phyloP scores from a whole-genome alignment of 2,797 vertebrate genomes.

The Fistularia commersonii region DNA sequence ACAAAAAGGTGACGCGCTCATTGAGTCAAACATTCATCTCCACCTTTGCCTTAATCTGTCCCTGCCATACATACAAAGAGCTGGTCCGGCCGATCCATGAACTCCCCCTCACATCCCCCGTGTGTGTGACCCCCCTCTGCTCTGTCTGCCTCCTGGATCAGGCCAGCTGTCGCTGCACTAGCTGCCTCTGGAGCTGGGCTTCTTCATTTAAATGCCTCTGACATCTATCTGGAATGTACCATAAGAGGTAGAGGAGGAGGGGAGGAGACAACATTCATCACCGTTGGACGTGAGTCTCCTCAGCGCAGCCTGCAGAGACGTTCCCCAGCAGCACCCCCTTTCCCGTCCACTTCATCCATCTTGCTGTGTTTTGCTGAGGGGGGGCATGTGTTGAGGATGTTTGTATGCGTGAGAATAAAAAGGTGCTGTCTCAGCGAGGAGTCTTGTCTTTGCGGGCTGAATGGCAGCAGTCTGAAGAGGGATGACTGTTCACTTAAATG shows the following conservation, averaged over 20 bases:
- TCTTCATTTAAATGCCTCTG: slow-evolving; percentile 78
- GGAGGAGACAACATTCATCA: slow-evolving; percentile 40
- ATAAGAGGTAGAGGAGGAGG: slow-evolving; percentile 46
- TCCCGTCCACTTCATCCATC: slow-evolving; percentile 9
- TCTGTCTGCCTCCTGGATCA: slow-evolving; percentile 66
- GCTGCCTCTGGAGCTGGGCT: slow-evolving; percentile 73
- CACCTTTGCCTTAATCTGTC: slow-evolving; percentile 43
- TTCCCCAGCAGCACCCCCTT: slow-evolving; percentile 32
- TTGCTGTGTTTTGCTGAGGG: slow-evolving; percentile 48
- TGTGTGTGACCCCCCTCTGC: slow-evolving; percentile 56
- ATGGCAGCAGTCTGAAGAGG: slow-evolving; percentile 20
- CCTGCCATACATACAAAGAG: slow-evolving; percentile 70
- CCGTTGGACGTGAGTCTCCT: slow-evolving; percentile 19
- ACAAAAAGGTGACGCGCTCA: slow-evolving; percentile 25
- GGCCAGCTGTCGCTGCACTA: slow-evolving; percentile 75
- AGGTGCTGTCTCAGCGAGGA: slow-evolving; percentile 35
- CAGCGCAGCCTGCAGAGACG: slow-evolving; percentile 12
- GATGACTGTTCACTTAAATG: slow-evolving; percentile 30
- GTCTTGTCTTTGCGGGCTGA: slow-evolving; percentile 22
- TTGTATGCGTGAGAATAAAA: slow-evolving; percentile 28
- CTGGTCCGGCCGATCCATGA: slow-evolving; percentile 67
- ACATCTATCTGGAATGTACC: slow-evolving; percentile 76
- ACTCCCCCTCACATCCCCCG: slow-evolving; percentile 59
- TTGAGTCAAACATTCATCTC: slow-evolving; percentile 37
- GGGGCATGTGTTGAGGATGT: slow-evolving; percentile 58